Conservation (phyloP, 1,140 invertebrate genomes). For the Drosophila neocordata region DNA sequence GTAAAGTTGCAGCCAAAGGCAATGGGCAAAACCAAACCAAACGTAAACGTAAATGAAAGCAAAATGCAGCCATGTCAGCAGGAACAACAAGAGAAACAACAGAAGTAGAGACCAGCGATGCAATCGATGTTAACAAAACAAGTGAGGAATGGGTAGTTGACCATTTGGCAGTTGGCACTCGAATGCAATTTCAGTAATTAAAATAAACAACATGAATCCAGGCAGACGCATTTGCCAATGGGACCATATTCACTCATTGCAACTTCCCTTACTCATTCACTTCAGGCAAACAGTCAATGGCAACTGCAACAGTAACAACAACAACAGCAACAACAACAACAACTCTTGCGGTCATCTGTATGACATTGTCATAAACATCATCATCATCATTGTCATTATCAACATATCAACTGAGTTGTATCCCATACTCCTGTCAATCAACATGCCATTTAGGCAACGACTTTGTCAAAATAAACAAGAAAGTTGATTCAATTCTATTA, state of each 20-base stretch:
- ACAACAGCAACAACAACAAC: too few species aligned
- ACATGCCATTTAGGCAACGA: slow-evolving; percentile 49
- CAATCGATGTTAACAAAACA: slow-evolving; percentile 70
- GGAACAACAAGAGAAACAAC: slow-evolving; percentile 42
- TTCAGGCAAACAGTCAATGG: neutral
- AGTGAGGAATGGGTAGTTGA: slow-evolving; percentile 30
- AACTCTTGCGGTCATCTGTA: slow-evolving; percentile 31
- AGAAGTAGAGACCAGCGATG: slow-evolving; percentile 47
- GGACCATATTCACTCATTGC: slow-evolving; percentile 38
- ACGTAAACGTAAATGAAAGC: slow-evolving; percentile 75
- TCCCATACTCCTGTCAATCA: slow-evolving; percentile 22
- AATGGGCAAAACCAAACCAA: slow-evolving; percentile 65
- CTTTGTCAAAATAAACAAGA: slow-evolving; percentile 66
- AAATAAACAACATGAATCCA: slow-evolving; percentile 72
- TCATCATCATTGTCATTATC: slow-evolving; percentile 31
- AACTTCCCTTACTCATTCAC: neutral
- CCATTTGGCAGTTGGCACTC: slow-evolving; percentile 75
- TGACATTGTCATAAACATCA: slow-evolving; percentile 69
- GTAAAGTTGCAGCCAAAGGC: slow-evolving; percentile 50
- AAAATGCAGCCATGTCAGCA: slow-evolving; percentile 70
- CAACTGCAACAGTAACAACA: neutral
- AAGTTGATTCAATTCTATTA: neutral
- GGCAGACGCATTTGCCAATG: slow-evolving; percentile 16
- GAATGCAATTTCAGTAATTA: slow-evolving; percentile 82
- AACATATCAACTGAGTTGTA: slow-evolving; percentile 42